Conservation (phyloP, 2,797 vertebrate genomes). For the Hemibagrus guttatus region DNA sequence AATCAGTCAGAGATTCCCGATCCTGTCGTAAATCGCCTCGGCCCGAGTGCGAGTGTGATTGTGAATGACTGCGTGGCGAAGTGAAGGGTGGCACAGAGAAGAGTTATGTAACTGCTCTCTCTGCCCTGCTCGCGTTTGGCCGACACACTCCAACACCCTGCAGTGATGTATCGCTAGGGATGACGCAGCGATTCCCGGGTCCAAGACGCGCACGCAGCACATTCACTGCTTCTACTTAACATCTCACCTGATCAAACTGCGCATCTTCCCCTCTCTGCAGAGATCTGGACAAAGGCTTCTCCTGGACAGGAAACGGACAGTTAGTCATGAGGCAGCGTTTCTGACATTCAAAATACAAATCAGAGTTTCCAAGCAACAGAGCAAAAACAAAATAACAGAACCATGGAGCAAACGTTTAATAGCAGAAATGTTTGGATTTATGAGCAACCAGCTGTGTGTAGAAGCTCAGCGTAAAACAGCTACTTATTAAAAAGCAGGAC, state of each 20-base stretch:
- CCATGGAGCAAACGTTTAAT: background rate
- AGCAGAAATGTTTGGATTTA: background rate
- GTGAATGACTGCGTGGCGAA: slow-evolving; percentile 49
- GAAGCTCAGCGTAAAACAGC: background rate
- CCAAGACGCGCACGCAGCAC: slow-evolving; percentile 22
- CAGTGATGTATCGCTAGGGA: slow-evolving; percentile 75
- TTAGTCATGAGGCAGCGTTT: background rate
- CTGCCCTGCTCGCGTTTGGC: slow-evolving; percentile 68
- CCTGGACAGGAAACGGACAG: slow-evolving; percentile 71
- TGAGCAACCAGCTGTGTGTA: background rate
- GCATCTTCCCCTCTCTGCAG: slow-evolving; percentile 98
- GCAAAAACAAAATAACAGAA: background rate
- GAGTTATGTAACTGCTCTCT: slow-evolving; percentile 73
- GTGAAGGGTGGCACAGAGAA: slow-evolving; percentile 65
- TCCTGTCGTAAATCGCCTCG: background rate
- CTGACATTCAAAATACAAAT: background rate
- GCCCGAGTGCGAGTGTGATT: background rate
- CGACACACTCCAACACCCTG: slow-evolving; percentile 68
- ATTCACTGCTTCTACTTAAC: slow-evolving; percentile 3
- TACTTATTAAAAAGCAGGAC: background rate
- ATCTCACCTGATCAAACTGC: slow-evolving; percentile 98
- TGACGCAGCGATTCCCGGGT: slow-evolving; percentile 75
- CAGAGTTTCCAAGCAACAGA: background rate
- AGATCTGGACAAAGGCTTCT: slow-evolving; percentile 95
- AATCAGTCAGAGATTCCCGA: background rate